These are phyloP conservation scores for Perizoma flavofasciatum DNA, from an alignment of 2,888 invertebrate species.

Conservation along the genomic window DNA sequence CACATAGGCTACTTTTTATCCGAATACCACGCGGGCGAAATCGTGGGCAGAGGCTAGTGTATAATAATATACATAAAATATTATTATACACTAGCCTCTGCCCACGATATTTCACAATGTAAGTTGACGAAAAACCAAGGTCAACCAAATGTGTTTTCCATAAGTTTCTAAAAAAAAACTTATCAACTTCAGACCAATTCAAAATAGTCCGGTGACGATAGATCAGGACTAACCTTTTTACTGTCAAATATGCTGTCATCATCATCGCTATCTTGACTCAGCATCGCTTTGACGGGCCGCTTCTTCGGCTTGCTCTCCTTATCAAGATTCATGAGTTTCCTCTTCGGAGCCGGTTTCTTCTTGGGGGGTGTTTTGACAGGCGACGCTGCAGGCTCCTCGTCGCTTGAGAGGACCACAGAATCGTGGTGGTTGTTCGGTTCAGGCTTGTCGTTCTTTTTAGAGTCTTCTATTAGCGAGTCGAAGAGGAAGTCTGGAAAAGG, in stretches of 20 bases:
- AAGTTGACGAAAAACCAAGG: no score
- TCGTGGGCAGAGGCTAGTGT: no score
- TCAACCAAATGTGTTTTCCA: no score
- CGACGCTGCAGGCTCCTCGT: constrained; percentile 46
- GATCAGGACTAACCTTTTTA: constrained; percentile 63
- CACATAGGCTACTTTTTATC: no score
- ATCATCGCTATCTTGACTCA: constrained; percentile 68
- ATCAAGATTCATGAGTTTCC: constrained; percentile 59
- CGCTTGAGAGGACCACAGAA: constrained; percentile 53
- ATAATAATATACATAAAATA: no score
- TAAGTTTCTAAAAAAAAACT: no score
- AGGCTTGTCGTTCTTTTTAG: constrained; percentile 62
- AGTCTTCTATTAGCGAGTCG: constrained; percentile 78
- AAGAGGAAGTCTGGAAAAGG: constrained; percentile 71
- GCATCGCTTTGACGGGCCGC: constrained; percentile 61
- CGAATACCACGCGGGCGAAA: no score
- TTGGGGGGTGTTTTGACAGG: constrained; percentile 55
- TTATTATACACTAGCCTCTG: no score
- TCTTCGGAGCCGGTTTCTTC: constrained; percentile 66
- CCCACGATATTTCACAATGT: no score
- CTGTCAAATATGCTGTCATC: constrained; percentile 79
- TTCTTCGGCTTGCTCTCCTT: constrained; percentile 69
- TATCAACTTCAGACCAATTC: no score
- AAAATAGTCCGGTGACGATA: no score
- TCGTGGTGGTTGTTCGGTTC: constrained; percentile 38